Percentiles rank a stretch among this genome's conserved stretches.
These are phyloP conservation scores for Garra rufa DNA, from an alignment of 2,113 vertebrate species.

Conservation along the genomic window DNA sequence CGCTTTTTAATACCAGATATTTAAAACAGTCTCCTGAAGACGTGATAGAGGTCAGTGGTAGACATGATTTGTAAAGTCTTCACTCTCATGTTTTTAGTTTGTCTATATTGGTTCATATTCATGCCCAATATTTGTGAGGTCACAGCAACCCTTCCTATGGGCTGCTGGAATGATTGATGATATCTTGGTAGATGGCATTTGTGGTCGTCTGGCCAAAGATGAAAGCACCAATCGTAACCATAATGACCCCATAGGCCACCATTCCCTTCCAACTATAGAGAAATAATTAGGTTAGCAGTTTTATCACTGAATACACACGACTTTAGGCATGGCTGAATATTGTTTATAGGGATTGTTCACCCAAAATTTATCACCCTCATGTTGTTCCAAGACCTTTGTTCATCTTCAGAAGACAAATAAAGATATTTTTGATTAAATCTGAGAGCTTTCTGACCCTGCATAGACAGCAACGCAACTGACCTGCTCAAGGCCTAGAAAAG, in stretches of 20 bases:
- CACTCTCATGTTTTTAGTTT: not conserved
- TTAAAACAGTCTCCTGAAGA: not conserved
- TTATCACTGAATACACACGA: not conserved
- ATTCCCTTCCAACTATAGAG: conserved; percentile 86
- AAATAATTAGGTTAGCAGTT: conserved; percentile 32
- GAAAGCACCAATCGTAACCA: conserved; percentile 85
- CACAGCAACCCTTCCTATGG: not conserved
- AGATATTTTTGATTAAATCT: no score
- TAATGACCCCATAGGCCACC: conserved; percentile 81
- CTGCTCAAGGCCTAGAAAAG: no score
- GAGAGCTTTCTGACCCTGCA: no score
- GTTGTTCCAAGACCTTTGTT: not conserved
- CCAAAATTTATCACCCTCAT: not conserved
- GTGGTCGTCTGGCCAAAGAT: conserved; percentile 89
- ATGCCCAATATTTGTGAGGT: not conserved
- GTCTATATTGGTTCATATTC: not conserved
- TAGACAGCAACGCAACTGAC: no score
- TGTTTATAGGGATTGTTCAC: not conserved
- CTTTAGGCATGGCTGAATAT: not conserved
- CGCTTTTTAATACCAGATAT: not conserved
- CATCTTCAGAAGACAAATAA: not conserved
- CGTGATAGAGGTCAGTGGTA: not conserved
- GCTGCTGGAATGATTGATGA: conserved; percentile 49
- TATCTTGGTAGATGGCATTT: conserved; percentile 76
- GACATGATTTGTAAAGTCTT: not conserved